Percentiles rank a stretch among this genome's conserved stretches.
Conservation (phyloP, 2,113 vertebrate species). For the Candoia aspera region DNA sequence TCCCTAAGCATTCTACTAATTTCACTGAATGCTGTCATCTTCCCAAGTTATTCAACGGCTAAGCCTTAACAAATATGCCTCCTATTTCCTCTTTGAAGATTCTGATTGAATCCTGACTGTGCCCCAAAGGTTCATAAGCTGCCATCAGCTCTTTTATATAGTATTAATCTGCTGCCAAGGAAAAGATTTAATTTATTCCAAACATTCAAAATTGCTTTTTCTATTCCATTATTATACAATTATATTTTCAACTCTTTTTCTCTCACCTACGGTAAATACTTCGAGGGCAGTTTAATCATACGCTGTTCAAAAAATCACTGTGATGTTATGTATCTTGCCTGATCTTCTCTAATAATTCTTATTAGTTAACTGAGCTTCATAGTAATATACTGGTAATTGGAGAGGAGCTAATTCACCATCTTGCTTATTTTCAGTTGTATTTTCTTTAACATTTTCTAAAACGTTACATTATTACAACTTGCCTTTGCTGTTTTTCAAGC, state of each 20-base stretch:
- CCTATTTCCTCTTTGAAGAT: background rate
- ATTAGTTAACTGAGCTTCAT: background rate
- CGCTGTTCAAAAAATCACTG: background rate
- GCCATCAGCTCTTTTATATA: background rate
- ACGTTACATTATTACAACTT: background rate
- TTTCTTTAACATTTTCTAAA: background rate
- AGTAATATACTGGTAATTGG: background rate
- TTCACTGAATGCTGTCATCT: background rate
- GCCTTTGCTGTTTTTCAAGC: background rate
- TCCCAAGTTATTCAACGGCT: background rate
- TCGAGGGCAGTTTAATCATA: background rate
- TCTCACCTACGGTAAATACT: conserved; percentile 9
- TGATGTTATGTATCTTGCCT: background rate
- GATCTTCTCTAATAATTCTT: background rate
- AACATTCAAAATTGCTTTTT: conserved; percentile 1
- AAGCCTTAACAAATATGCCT: background rate
- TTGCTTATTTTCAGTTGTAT: background rate
- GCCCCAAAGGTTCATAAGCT: background rate
- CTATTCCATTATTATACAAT: conserved; percentile 1
- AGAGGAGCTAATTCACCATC: background rate
- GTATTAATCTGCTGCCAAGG: background rate
- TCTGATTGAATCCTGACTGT: background rate
- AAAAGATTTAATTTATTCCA: background rate
- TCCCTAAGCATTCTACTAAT: background rate
- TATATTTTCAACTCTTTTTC: background rate